phyloP scores from a whole-genome alignment of 2,888 invertebrate genomes.

The Lordiphosa andalusiaca region DNA sequence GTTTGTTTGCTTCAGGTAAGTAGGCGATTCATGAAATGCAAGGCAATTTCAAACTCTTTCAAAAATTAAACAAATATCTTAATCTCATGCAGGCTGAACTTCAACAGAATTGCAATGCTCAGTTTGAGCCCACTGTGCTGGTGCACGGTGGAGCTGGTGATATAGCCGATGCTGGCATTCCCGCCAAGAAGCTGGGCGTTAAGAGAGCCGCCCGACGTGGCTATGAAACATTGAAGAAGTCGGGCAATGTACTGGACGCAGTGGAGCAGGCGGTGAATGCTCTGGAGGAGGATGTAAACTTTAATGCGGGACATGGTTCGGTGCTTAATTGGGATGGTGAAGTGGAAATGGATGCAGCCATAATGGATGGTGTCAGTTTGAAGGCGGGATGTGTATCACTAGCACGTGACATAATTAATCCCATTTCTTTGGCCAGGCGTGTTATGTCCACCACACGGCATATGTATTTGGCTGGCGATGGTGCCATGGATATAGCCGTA shows the following conservation, averaged over 20 bases:
- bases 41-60: background rate
- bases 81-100: conserved; percentile 2
- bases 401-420: conserved; percentile 87
- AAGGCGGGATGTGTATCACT: conserved; percentile 88
- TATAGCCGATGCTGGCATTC: conserved; percentile 84
- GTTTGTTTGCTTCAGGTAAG: background rate
- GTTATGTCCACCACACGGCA: conserved; percentile 89
- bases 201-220: conserved; percentile 84
- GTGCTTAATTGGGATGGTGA: conserved; percentile 88
- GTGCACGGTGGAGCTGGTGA: conserved; percentile 92
- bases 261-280: conserved; percentile 88
- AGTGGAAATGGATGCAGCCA: conserved; percentile 92
- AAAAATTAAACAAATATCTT: background rate
- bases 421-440: conserved; percentile 87
- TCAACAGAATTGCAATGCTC: background rate
- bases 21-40: background rate
- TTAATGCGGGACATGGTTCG: conserved; percentile 92
- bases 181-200: conserved; percentile 84
- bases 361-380: conserved; percentile 88
- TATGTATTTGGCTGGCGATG: conserved; percentile 86
- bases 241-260: conserved; percentile 86
- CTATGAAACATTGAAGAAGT: conserved; percentile 81
- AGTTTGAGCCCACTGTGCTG: conserved; percentile 82
- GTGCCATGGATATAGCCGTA: conserved; percentile 86
- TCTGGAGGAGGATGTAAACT: conserved; percentile 88